Evolutionary conservation across 92 coral and sea anemone species (phyloP), one percentile per base, ranked within the genome.

Genomic region (Siderastrea radians): DNA sequence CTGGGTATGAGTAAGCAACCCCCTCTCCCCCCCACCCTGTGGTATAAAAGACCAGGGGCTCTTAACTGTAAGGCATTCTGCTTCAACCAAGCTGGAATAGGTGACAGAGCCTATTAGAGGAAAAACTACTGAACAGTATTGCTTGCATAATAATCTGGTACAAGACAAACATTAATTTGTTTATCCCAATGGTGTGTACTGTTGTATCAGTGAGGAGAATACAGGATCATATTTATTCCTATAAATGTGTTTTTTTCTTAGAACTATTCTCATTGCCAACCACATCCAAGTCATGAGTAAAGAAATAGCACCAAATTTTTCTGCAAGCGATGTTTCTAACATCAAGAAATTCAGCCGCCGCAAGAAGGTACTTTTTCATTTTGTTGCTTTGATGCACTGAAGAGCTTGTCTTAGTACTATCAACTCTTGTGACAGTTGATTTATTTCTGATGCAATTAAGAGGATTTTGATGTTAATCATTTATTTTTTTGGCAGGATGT

Each of bases 251-350:
- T 43, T 5, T 53, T 47, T 44, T 55, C 13, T 26, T 62, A 97
- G 99, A 83, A 97, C 99, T 52, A 94, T 97, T 13, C 79, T 97
- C 61, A 96, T 97, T 79, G 95, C 98, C 43, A 97, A 97, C 70
- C 96, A 95, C 69, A 88, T 95, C 16, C 98, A 95, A 80, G 99
- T 97, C 14, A 87, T 94, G 94, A 97, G 97, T 66, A 97, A 97
- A 85, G 99, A 97, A 67, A 96, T 95, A n/a, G 96, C 99, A n/a
- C 99, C 99, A 6, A 94, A 89, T 75, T 94, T 95, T 88, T 92
- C 98, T 19, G 99, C 99, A 1, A 70, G 92, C n/a, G 99, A 97
- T 76, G 96, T 97, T 11, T 88, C 98, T 7, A 97, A 97, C 84
- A 94, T 97, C 82, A 97, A 97, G 94, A 97, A 95, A 59, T 97